Percentiles rank a stretch among this genome's conserved stretches.
Conservation (phyloP, 2,113 vertebrate genomes). For the Solenodon paradoxus region DNA sequence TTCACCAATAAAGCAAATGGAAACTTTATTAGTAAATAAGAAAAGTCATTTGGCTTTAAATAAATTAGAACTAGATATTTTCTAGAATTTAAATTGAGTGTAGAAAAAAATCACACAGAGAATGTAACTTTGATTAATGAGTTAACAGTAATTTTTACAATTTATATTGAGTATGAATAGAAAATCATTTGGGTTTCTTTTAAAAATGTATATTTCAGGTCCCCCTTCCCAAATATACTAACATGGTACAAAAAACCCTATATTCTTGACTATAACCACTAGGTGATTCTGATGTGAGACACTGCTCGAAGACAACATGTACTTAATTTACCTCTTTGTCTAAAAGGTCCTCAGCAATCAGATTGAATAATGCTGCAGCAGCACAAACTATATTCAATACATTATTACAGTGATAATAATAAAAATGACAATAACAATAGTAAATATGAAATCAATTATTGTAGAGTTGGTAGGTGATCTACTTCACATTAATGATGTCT, state of each 20-base stretch:
- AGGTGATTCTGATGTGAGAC: not conserved
- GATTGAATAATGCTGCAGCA: not conserved
- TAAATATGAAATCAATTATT: not conserved
- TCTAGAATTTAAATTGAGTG: not conserved
- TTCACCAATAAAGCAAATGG: not conserved
- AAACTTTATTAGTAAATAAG: slow-evolving; percentile 1
- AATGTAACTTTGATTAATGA: not conserved
- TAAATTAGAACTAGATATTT: not conserved
- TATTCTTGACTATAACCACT: not conserved
- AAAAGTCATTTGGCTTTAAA: not conserved
- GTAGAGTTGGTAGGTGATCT: not conserved
- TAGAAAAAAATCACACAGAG: not conserved
- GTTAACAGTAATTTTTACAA: not conserved
- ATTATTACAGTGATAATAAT: not conserved
- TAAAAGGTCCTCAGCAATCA: not conserved
- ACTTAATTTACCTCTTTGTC: not conserved
- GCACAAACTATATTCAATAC: not conserved
- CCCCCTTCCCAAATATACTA: not conserved
- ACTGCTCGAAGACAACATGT: not conserved
- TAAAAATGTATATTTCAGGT: not conserved
- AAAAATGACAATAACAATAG: not conserved
- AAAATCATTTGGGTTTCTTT: not conserved
- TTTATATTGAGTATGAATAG: not conserved
- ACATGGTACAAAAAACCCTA: not conserved
- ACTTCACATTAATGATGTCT: not conserved